Evolutionary conservation across 30 jellyfish, hydroid and myxozoan species (phyloP), one percentile per base, ranked within the genome.

Genomic region (Aurelia aurita): DNA sequence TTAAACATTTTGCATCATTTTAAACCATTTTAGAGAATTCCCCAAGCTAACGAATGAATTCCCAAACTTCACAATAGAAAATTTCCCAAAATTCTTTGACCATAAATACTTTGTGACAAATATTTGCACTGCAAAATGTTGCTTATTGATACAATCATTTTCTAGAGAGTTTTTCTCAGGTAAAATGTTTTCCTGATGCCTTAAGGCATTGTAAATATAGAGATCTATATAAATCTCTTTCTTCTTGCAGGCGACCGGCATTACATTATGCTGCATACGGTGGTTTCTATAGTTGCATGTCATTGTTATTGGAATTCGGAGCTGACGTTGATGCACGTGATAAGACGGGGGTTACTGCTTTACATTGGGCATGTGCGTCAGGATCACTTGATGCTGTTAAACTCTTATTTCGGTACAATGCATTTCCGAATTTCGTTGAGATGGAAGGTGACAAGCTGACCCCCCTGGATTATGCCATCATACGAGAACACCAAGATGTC

Each of bases 361-460:
- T 94, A 9, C 99, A 94, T 82, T 94, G 97, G 99, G 99, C 99
- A 44, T 94, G 99, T 68, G 95, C 95, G 26, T 88, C 96, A 19
- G 99, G 99, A 28, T 88, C 97, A 14, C 73, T 94, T 34, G 99
- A 94, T 57, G 99, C 99, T 9, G 99, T 94, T 44, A 94, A 94
- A 68, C 72, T 94, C 45, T 85, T 94, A 3, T 87, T 94, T 51
- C 77, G 90, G 15, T 68, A 75, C 77, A 85, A 80, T 28, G 99
- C 97, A 8, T 89, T 89, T 71, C 94, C 85, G 39, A 94, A 94
- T 66, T 77, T 88, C 68, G 82, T 94, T 23, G 99, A 94, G 51
- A 58, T 57, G 39, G 94, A 88, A 62, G 97, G 90, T 28, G 97
- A 89, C 28, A 89, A 80, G 49, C 81, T 94, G 64, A 83, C 99